Conservation (phyloP, 2,888 invertebrate genomes). For the Drosophila stalkeri region DNA sequence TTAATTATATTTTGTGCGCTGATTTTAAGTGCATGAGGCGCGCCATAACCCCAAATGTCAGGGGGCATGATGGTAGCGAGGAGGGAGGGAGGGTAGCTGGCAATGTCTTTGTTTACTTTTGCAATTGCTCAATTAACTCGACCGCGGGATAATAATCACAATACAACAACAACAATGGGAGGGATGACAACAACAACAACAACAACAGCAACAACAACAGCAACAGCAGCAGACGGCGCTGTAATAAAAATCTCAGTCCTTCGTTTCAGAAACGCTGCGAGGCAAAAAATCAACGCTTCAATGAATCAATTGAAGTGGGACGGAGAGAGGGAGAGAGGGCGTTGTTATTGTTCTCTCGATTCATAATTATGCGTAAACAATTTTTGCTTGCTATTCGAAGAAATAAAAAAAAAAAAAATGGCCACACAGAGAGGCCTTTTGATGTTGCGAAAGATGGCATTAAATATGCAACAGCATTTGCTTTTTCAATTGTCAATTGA, state of each 20-base stretch:
- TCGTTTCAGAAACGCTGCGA: constrained; percentile 31
- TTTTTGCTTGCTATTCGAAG: constrained; percentile 29
- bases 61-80: not conserved
- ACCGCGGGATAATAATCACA: constrained; percentile 63
- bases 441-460: constrained; percentile 45
- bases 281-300: constrained; percentile 40
- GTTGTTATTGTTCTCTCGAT: constrained; percentile 18
- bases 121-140: constrained; percentile 73
- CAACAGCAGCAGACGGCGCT: constrained; percentile 9
- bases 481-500: constrained; percentile 62
- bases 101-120: constrained; percentile 63
- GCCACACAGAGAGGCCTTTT: constrained; percentile 22
- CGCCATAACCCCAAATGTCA: constrained; percentile 7
- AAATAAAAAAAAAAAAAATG: constrained; percentile 8
- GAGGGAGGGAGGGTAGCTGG: not conserved
- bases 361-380: constrained; percentile 61
- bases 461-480: constrained; percentile 63
- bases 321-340: not conserved
- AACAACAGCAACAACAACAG: constrained; percentile 5
- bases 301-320: constrained; percentile 25
- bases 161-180: constrained; percentile 28
- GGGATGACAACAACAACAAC: constrained; percentile 8
- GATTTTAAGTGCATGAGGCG: constrained; percentile 30
- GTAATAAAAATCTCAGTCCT: constrained; percentile 47
- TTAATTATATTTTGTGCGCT: constrained; percentile 63